Base-by-base conservation (phyloP, 2,888 invertebrate genomes). In the Embidobia sp. region DNA sequence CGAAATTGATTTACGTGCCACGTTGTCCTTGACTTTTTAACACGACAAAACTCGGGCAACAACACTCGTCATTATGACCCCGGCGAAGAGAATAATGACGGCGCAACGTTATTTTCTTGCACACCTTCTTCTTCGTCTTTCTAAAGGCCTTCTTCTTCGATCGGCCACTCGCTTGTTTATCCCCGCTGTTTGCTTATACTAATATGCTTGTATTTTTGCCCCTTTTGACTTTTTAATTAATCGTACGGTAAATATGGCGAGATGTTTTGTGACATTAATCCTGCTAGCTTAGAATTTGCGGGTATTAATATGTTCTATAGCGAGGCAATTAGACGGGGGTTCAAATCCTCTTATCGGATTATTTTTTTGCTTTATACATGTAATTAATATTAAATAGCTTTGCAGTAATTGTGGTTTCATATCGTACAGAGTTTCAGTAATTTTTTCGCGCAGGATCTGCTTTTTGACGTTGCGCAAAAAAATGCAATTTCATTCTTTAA, bases 1-100 rank as follows among this genome's bases (percentile, higher is more conserved):
- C 49, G 26, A 70, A 76, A 76, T 76, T 76, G 64, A 76, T 76
- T 76, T 76, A 70, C 57, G 49, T 59, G 46, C 16, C 35, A 59
- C 46, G 40, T 10, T 59, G 66, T 59, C 76, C 76, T 76, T 77
- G 77, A 77, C 67, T 72, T 72, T 77, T 61, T 61, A 66, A 48
- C 55, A 33, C 53, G 37, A 63, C 61, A 55, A 73, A 55, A 64
- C 49, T 64, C 49, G 46, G 44, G 33, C 22, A 72, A 72, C 72
- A 72, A 63, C 72, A 63, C 72, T 53, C 29, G 37, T 70, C 55
- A 55, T 55, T 72, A 51, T 16, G 42, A 37, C 55, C 51, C 55
- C 48, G 37, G 48, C 48, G 31, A 40, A 53, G 55, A 35, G 31
- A 61, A 53, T 53, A 53, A 72, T 22, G 55, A 63, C 19, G 46